These are phyloP conservation scores for Zelleria hepariella DNA, from an alignment of 2,888 invertebrate species.

Conservation along the genomic window DNA sequence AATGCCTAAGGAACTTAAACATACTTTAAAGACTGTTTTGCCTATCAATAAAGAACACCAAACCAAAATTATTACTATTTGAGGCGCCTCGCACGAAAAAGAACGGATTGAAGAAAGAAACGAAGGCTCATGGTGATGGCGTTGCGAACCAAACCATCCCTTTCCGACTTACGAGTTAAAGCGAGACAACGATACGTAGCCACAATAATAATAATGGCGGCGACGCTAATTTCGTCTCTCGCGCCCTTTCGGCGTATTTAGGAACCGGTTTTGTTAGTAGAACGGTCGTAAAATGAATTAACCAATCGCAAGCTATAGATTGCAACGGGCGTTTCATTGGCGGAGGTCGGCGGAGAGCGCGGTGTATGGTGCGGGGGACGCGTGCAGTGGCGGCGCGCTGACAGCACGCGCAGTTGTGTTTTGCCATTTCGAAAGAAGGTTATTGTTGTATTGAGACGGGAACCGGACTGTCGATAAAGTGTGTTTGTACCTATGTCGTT, in stretches of 20 bases:
- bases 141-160: not conserved
- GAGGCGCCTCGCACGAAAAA: not conserved
- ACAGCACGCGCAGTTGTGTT: conserved; percentile 57
- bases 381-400: conserved; percentile 37
- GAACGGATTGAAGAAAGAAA: not conserved
- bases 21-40: too few relatives aligned
- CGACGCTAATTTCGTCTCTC: conserved; percentile 59
- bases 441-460: conserved; percentile 66
- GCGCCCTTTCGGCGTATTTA: conserved; percentile 61
- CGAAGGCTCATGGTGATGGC: not conserved
- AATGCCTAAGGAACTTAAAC: too few relatives aligned
- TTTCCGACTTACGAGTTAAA: not conserved
- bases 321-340: conserved; percentile 60
- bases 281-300: conserved; percentile 49
- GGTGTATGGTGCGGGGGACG: conserved; percentile 31
- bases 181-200: not conserved
- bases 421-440: conserved; percentile 65
- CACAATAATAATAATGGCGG: not conserved
- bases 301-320: conserved; percentile 42
- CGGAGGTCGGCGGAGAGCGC: conserved; percentile 39
- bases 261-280: conserved; percentile 68
- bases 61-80: too few relatives aligned
- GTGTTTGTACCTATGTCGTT: conserved; percentile 73
- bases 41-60: too few relatives aligned
- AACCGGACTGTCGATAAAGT: conserved; percentile 68